Percentiles rank a stretch among this genome's conserved stretches.
These are phyloP conservation scores for Eristalinus aeneus DNA, from an alignment of 2,888 invertebrate genomes.

Conservation along the genomic window DNA sequence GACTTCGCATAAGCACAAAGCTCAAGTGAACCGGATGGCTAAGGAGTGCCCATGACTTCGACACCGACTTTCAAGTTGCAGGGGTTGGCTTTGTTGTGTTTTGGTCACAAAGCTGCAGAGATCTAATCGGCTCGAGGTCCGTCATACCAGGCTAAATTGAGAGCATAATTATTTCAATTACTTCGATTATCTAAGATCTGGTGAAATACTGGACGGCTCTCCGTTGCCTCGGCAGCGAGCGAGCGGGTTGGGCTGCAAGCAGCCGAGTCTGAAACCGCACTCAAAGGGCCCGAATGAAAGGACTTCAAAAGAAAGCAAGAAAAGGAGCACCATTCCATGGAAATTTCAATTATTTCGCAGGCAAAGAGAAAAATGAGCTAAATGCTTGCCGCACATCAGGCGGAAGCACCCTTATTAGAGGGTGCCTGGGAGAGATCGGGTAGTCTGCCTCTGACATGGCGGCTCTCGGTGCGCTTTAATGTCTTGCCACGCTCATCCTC, in stretches of 20 bases:
- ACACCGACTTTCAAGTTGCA: slow-evolving; percentile 39
- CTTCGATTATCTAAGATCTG: slow-evolving; percentile 77
- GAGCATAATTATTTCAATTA: slow-evolving; percentile 80
- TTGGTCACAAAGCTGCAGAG: slow-evolving; percentile 31
- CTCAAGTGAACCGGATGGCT: slow-evolving; percentile 50
- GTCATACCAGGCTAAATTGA: slow-evolving; percentile 74
- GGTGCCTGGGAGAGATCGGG: not conserved
- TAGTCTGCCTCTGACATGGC: slow-evolving; percentile 35
- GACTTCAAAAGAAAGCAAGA: slow-evolving; percentile 26
- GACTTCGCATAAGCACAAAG: slow-evolving; percentile 24
- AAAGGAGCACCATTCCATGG: slow-evolving; percentile 49
- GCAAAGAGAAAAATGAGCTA: not conserved
- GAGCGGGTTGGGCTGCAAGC: slow-evolving; percentile 5
- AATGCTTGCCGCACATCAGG: slow-evolving; percentile 15
- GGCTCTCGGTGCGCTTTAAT: slow-evolving; percentile 40
- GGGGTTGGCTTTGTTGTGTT: slow-evolving; percentile 54
- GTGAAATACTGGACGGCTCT: slow-evolving; percentile 33
- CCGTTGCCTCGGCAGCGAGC: slow-evolving; percentile 31
- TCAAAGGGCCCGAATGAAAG: slow-evolving; percentile 19
- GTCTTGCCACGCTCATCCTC: slow-evolving; percentile 19
- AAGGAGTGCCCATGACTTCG: slow-evolving; percentile 44
- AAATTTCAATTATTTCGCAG: slow-evolving; percentile 42
- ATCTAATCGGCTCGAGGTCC: slow-evolving; percentile 54
- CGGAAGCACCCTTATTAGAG: slow-evolving; percentile 8
- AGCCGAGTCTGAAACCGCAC: slow-evolving; percentile 27